These are phyloP conservation scores for Ibidorhyncha struthersii DNA, from an alignment of 2,113 vertebrate genomes.

Conservation along the genomic window DNA sequence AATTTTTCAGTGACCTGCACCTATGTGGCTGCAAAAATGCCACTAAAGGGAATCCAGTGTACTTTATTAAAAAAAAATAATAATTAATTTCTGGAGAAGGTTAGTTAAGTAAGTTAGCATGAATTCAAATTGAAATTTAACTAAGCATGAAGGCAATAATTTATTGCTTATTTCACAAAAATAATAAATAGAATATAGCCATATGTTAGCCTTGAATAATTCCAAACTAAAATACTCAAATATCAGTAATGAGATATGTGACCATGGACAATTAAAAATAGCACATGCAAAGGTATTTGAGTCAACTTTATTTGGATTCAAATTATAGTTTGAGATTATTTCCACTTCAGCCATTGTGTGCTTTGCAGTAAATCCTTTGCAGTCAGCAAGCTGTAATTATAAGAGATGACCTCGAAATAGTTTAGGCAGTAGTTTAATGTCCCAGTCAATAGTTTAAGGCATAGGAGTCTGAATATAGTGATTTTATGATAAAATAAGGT, in stretches of 20 bases:
- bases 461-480: neutral
- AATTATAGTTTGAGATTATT: neutral
- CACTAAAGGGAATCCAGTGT: neutral
- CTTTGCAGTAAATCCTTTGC: neutral
- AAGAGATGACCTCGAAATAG: neutral
- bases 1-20: neutral
- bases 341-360: neutral
- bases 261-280: neutral
- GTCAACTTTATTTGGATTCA: neutral
- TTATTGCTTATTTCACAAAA: neutral
- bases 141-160: neutral
- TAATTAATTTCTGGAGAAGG: neutral
- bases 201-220: neutral
- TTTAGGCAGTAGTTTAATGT: neutral
- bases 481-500: neutral
- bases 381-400: neutral
- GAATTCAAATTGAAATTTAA: neutral
- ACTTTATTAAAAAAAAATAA: neutral
- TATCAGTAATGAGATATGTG: neutral
- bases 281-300: neutral
- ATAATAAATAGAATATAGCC: neutral
- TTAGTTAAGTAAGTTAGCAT: neutral
- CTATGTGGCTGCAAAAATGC: neutral
- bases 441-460: neutral
- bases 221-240: neutral